Conservation (phyloP, 1,140 invertebrate species). For the Drosophila persimilis region DNA sequence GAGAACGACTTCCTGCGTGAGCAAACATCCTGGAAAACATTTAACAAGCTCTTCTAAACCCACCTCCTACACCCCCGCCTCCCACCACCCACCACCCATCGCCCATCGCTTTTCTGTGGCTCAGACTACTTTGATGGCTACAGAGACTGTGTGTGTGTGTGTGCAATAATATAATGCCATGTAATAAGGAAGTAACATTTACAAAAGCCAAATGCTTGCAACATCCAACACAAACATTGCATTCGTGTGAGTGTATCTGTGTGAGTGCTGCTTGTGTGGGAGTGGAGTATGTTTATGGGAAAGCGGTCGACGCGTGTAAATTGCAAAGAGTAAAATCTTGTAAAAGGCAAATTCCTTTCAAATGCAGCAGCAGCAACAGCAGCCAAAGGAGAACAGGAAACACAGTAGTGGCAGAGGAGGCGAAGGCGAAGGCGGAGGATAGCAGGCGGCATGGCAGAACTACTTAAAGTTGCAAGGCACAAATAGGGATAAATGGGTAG, state of each 20-base stretch:
- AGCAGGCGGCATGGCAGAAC: slow-evolving; percentile 34
- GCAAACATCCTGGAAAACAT: slow-evolving; percentile 46
- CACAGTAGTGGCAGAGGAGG: too few relatives aligned
- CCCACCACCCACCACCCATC: background rate
- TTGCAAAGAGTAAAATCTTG: slow-evolving; percentile 80
- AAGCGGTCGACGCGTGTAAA: slow-evolving; percentile 73
- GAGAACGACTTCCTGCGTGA: slow-evolving; percentile 29
- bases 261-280: slow-evolving; percentile 27
- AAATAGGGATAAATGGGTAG: background rate
- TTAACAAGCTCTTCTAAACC: slow-evolving; percentile 16
- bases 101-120: slow-evolving; percentile 12
- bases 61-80: background rate
- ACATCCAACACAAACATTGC: slow-evolving; percentile 35
- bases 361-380: slow-evolving; percentile 46
- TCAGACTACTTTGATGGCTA: slow-evolving; percentile 36
- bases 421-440: too few relatives aligned
- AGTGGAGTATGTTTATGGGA: slow-evolving; percentile 35
- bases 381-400: too few relatives aligned
- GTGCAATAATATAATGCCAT: slow-evolving; percentile 54
- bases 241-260: slow-evolving; percentile 1
- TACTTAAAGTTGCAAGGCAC: slow-evolving; percentile 72
- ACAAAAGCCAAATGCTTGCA: slow-evolving; percentile 75
- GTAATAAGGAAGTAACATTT: slow-evolving; percentile 79
- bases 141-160: slow-evolving; percentile 20
- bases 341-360: slow-evolving; percentile 79